A percentile compares a stretch with the other conserved stretches of the same genome.
Conservation (phyloP, 2,888 invertebrate species). For the Perizoma affinitatum region DNA sequence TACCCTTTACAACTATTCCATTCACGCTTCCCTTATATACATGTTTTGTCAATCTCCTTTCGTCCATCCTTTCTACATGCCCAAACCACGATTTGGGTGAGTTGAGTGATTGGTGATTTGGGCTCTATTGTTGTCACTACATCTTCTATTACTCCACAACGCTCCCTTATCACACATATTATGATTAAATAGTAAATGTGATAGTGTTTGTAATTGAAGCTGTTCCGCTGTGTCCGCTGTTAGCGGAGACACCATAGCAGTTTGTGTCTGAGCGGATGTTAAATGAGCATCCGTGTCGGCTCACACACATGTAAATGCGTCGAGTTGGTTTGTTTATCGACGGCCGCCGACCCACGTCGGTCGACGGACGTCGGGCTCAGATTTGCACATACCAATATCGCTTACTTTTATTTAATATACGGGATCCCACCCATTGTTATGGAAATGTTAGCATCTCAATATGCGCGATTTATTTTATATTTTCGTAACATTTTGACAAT, state of each 20-base stretch:
- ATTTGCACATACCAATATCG: conserved; percentile 40
- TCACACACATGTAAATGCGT: conserved; percentile 21
- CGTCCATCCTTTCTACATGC: too few species aligned
- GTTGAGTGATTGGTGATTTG: too few species aligned
- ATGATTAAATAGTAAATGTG: too few species aligned
- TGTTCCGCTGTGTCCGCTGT: not conserved
- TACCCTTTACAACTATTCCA: too few species aligned
- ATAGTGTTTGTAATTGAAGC: too few species aligned
- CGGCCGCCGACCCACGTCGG: conserved; percentile 7
- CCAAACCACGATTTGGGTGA: too few species aligned
- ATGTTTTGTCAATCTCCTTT: too few species aligned
- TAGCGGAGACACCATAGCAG: not conserved
- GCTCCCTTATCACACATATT: too few species aligned
- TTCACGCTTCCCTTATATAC: too few species aligned
- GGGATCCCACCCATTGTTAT: conserved; percentile 33
- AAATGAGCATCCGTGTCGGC: not conserved
- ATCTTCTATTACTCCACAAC: too few species aligned
- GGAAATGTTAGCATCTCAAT: conserved; percentile 27
- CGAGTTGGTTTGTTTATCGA: conserved; percentile 33
- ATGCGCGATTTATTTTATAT: conserved; percentile 19
- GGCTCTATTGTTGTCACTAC: too few species aligned
- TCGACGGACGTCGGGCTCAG: conserved; percentile 12
- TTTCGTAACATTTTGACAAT: conserved; percentile 12
- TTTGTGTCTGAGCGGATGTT: not conserved
- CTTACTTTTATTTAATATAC: conserved; percentile 43